A percentile compares a stretch with the other conserved stretches of the same genome.
phyloP scores from a whole-genome alignment of 2,888 invertebrate genomes.

The Rhyacophila evoluta region DNA sequence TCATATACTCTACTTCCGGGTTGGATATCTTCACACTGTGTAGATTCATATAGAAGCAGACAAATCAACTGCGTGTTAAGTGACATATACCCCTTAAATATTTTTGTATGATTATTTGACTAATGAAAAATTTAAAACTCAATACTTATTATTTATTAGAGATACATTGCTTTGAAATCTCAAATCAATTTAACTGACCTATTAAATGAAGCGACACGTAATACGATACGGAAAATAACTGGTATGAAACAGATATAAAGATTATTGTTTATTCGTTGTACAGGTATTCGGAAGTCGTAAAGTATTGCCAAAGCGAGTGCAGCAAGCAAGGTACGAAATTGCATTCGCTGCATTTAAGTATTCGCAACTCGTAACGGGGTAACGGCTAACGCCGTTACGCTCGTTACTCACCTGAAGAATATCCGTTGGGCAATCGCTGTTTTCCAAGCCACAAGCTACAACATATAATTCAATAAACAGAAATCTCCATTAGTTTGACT shows the following conservation, averaged over 20 bases:
- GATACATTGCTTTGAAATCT: no score
- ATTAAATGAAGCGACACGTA: no score
- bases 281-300: not conserved
- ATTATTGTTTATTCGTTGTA: not conserved
- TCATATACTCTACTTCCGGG: no score
- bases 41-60: no score
- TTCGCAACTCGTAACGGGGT: constrained; percentile 29
- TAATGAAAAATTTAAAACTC: no score
- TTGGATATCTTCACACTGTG: no score
- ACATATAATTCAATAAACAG: constrained; percentile 19
- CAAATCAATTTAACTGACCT: no score
- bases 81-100: no score
- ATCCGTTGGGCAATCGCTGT: not conserved
- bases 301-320: constrained; percentile 16
- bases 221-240: not conserved
- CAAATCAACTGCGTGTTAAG: no score
- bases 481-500: not conserved
- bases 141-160: no score
- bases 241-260: not conserved
- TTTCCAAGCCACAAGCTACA: constrained; percentile 1
- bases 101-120: no score
- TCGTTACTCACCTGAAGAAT: constrained; percentile 20
- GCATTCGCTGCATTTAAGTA: constrained; percentile 21
- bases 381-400: constrained; percentile 28
- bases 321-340: not conserved